Percentiles rank a stretch among this genome's conserved stretches.
Evolutionary conservation across 2,113 vertebrate genomes (phyloP).

Genomic region (Rutilus rutilus): DNA sequence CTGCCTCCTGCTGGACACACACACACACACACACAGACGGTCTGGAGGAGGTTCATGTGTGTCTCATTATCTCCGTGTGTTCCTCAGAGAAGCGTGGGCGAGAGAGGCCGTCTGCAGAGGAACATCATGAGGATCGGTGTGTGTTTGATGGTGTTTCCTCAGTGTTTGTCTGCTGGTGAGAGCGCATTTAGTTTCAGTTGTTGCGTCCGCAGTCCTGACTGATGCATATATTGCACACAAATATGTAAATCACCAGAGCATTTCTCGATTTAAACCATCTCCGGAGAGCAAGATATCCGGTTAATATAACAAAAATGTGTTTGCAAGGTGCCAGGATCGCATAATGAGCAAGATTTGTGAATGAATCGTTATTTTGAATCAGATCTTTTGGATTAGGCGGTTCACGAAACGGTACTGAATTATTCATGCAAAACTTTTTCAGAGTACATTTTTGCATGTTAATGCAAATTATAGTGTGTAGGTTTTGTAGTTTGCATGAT

Average conservation of each 20-base stretch:
- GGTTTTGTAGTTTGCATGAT: background rate
- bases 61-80: slow-evolving; percentile 43
- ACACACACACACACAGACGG: background rate
- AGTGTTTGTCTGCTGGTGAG: background rate
- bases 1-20: slow-evolving; percentile 33
- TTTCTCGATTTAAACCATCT: background rate
- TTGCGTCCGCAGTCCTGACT: background rate
- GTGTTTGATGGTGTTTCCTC: background rate
- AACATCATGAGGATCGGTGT: slow-evolving; percentile 9
- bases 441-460: background rate
- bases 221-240: background rate
- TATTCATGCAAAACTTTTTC: background rate
- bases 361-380: background rate
- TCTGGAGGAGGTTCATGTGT: slow-evolving; percentile 30
- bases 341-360: background rate
- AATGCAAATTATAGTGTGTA: background rate
- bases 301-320: background rate
- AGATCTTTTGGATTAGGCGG: background rate
- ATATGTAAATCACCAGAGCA: background rate
- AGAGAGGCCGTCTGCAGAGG: slow-evolving; percentile 6
- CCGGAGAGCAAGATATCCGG: background rate
- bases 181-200: background rate
- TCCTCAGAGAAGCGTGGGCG: slow-evolving; percentile 13
- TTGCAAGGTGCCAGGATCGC: background rate
- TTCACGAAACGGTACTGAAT: background rate